A percentile compares a stretch with the other conserved stretches of the same genome.
Evolutionary conservation across 2,113 vertebrate genomes (phyloP).

Genomic region (Prochilodus magdalenae): DNA sequence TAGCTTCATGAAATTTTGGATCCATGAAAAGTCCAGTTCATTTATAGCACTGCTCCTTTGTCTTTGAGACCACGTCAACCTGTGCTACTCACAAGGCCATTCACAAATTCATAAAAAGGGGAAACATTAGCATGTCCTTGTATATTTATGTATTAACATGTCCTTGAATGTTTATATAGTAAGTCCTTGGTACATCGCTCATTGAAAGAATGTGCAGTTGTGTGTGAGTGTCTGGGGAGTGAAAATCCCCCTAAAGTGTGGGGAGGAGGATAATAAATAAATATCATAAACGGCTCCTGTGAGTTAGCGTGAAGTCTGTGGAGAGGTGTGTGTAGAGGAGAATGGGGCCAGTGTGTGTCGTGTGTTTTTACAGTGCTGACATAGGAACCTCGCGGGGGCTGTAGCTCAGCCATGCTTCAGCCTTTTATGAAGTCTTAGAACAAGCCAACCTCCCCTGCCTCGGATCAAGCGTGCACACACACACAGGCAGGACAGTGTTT

Average conservation of each 20-base stretch:
- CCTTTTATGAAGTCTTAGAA: constrained; percentile 45
- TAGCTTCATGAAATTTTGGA: too few relatives aligned
- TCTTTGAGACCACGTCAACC: not conserved
- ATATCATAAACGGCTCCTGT: constrained; percentile 47
- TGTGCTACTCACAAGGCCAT: not conserved
- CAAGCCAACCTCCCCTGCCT: constrained; percentile 9
- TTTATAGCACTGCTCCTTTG: not conserved
- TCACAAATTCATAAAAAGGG: not conserved
- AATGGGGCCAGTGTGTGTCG: constrained; percentile 34
- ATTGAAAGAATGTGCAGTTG: constrained; percentile 2
- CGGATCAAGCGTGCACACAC: constrained; percentile 2
- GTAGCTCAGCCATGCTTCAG: constrained; percentile 31
- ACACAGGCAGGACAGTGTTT: constrained; percentile 35
- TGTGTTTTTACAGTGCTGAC: constrained; percentile 48
- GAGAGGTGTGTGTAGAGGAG: constrained; percentile 7
- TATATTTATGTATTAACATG: too few relatives aligned
- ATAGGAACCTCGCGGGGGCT: constrained; percentile 45
- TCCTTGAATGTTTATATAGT: not conserved
- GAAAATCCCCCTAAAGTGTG: constrained; percentile 37
- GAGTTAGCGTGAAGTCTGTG: not conserved
- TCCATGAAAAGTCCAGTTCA: too few relatives aligned
- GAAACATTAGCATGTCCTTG: not conserved
- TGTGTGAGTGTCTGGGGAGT: not conserved
- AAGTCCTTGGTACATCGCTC: not conserved
- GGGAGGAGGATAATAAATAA: constrained; percentile 37